Evolutionary conservation across 2,888 invertebrate genomes (phyloP), one percentile per base, ranked within the genome.

Genomic region (Nomada lathburiana): DNA sequence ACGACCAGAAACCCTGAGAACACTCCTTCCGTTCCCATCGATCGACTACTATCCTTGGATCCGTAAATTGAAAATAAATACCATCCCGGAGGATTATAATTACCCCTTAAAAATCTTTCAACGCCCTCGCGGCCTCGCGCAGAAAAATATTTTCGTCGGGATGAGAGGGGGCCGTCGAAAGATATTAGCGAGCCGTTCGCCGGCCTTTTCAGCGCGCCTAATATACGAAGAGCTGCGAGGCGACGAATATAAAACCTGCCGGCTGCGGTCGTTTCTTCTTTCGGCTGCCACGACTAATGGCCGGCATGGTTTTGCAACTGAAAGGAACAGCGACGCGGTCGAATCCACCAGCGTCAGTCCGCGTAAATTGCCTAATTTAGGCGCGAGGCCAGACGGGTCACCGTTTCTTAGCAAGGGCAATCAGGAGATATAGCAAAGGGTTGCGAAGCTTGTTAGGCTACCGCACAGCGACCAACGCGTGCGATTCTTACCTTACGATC

Each of bases 311-410:
- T 86, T 82, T 82, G 86, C 82, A 77, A 85, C 76, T 64, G 85
- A 88, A 85, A 86, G 80, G 79, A 75, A 64, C 81, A 81, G 84
- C 76, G 68, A 71, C 74, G 72, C 73, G 52, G 76, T 62, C 63
- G 78, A 76, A 82, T 86, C 88, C 83, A 65, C 81, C 80, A 76
- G 71, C 80, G 80, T 76, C 81, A 60, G 77, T 82, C 84, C 84
- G 88, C 88, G 88, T 90, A 91, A 91, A 92, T 91, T 91, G 84
- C 85, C 91, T 90, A 90, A 91, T 92, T 92, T 92, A 90, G 89
- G 75, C 90, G 80, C 86, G 82, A 77, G 86, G 82, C 77, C 86
- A 83, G 86, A 80, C 84, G 82, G 85, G 84, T 86, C 83, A 74
- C 80, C 83, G 86, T 89, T 86, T 84, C 84, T 86, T 85, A 84